Evolutionary conservation across 2,888 invertebrate species (phyloP).

Genomic region (Oscheius onirici): DNA sequence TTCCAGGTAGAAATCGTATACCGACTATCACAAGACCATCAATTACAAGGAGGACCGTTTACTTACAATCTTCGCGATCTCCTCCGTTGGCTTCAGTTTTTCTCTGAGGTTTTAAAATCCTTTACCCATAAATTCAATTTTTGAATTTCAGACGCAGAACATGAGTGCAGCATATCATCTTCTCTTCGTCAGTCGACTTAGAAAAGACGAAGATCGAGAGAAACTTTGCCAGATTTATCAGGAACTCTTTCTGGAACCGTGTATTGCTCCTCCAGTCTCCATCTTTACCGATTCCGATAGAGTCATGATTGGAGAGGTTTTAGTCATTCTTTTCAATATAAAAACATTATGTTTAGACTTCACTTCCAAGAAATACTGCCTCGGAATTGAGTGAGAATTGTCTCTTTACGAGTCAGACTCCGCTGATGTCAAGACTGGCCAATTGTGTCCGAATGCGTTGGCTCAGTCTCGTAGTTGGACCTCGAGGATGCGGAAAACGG

Average conservation of each 20-base stretch:
- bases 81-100: conserved; percentile 85
- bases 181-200: conserved; percentile 87
- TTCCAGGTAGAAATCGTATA: conserved; percentile 25
- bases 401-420: conserved; percentile 73
- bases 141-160: conserved; percentile 47
- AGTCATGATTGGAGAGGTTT: conserved; percentile 43
- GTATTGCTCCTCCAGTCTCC: conserved; percentile 19
- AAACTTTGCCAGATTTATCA: conserved; percentile 70
- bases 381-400: neutral
- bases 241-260: conserved; percentile 33
- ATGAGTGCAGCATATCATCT: conserved; percentile 78
- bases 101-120: conserved; percentile 33
- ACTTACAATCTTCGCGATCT: conserved; percentile 96
- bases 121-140: neutral
- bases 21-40: conserved; percentile 32
- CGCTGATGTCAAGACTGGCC: conserved; percentile 82
- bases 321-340: neutral
- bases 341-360: neutral
- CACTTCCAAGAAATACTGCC: neutral
- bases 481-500: conserved; percentile 83
- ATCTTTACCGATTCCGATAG: conserved; percentile 35
- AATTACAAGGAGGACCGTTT: conserved; percentile 85
- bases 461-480: conserved; percentile 85
- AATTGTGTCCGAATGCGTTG: conserved; percentile 90
- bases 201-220: conserved; percentile 82